Evolutionary conservation across 2,888 invertebrate genomes (phyloP).

Genomic region (Cistogaster globosa): DNA sequence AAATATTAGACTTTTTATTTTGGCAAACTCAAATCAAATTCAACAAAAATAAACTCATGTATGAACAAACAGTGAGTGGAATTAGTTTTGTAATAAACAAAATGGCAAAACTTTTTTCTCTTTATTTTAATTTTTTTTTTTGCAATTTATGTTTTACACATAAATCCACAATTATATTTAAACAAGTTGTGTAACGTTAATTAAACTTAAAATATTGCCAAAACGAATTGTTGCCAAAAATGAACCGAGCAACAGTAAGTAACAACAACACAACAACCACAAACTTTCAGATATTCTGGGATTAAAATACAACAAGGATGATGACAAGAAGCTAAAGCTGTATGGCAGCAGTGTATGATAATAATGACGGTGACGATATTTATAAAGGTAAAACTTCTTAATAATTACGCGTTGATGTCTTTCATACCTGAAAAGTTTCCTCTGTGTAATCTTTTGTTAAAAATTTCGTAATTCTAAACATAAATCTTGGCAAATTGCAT

Average conservation of each 20-base stretch:
- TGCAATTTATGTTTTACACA: slow-evolving; percentile 37
- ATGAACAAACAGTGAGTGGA: slow-evolving; percentile 36
- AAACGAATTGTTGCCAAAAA: slow-evolving; percentile 59
- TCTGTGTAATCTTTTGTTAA: slow-evolving; percentile 62
- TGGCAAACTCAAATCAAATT: slow-evolving; percentile 53
- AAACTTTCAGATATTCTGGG: slow-evolving; percentile 34
- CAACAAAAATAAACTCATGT: slow-evolving; percentile 18
- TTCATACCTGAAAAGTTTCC: slow-evolving; percentile 49
- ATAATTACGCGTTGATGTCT: slow-evolving; percentile 57
- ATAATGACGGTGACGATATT: slow-evolving; percentile 22
- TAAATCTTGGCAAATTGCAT: slow-evolving; percentile 68
- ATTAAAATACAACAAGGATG: slow-evolving; percentile 35
- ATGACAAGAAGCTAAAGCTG: slow-evolving; percentile 24
- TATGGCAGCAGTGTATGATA: neutral
- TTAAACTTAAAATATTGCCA: slow-evolving; percentile 67
- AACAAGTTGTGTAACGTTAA: slow-evolving; percentile 63
- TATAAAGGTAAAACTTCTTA: slow-evolving; percentile 36
- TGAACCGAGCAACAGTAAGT: slow-evolving; percentile 1
- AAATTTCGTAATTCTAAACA: slow-evolving; percentile 59
- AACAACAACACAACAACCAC: slow-evolving; percentile 27
- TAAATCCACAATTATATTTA: slow-evolving; percentile 68
- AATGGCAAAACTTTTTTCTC: slow-evolving; percentile 33
- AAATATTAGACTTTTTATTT: slow-evolving; percentile 47
- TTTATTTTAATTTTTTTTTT: neutral
- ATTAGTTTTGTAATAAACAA: slow-evolving; percentile 45